Evolutionary conservation across 2,113 vertebrate genomes (phyloP), one percentile per base, ranked within the genome.

Genomic region (Bujurquina vittata): DNA sequence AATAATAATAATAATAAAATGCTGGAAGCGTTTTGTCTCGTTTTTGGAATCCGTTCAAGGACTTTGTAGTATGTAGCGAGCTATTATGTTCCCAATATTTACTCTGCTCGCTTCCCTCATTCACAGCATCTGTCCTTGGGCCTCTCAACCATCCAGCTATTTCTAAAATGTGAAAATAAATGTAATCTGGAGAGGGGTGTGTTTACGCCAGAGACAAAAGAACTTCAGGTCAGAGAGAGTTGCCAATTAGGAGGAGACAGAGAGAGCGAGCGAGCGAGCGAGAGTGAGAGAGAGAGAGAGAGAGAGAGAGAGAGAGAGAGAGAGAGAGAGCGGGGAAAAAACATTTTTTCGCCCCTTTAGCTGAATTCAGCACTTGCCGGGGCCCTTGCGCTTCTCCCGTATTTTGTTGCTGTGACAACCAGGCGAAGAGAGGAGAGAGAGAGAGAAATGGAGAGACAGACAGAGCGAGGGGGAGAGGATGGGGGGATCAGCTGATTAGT

Each of bases 401-500:
- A 97, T 98, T 98, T 96, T 94, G 98, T 99, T 98, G 97, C 98
- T 96, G 96, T 97, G 97, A 98, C 96, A 98, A 99, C 97, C 95
- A 65, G 81, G 79, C 89, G 81, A 83, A 85, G 90, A 89, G 87
- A 81, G 82, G 79, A 78, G 88, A 84, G 84, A 85, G 83, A 85
- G n/a, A n/a, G 78, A 87, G 58, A 87, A 60, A 76, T 78, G 73
- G 81, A 88, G 81, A 78, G 49, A 87, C 86, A 85, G 84, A 69
- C 82, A 75, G 73, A 86, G 67, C 80, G 80, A 87, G 83, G 37
- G 55, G 37, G 31, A 33, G 31, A 5, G 59, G 52, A 22, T 2
- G 3, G 22, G 77, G 94, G 96, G 96, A 97, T 98, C 98, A 99
- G 98, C 98, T 99, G 98, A 99, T 99, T 99, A 99, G 98, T 99